phyloP scores from a whole-genome alignment of 2,797 vertebrate species.

The Parauchenoglanis punctatus region DNA sequence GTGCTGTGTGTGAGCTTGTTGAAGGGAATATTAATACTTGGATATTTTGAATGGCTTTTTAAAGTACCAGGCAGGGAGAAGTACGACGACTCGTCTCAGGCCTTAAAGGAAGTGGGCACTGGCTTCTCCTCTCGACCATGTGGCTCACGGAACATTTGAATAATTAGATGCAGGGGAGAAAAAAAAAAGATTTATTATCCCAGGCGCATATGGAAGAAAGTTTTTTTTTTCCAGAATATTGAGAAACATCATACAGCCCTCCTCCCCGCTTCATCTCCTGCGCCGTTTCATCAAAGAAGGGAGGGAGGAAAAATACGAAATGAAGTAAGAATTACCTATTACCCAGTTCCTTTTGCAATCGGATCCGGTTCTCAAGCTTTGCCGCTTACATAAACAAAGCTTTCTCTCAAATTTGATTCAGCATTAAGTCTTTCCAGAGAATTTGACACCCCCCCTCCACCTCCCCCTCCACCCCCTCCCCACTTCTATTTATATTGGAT shows the following conservation, averaged over 20 bases:
- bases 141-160: conserved; percentile 60
- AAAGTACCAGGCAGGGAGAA: conserved; percentile 36
- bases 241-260: conserved; percentile 56
- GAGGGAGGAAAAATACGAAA: conserved; percentile 27
- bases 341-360: conserved; percentile 56
- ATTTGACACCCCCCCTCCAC: too few species aligned
- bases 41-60: conserved; percentile 11
- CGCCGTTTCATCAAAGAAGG: conserved; percentile 16
- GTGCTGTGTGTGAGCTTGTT: conserved; percentile 18
- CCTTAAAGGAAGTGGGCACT: conserved; percentile 46
- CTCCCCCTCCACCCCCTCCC: neutral
- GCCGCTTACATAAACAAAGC: conserved; percentile 60
- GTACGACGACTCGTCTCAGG: conserved; percentile 38
- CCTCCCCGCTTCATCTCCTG: conserved; percentile 16
- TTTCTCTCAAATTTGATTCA: conserved; percentile 58
- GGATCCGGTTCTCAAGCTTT: conserved; percentile 45
- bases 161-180: conserved; percentile 55
- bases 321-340: conserved; percentile 58
- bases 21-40: conserved; percentile 42
- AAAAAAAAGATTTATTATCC: conserved; percentile 56
- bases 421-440: conserved; percentile 55
- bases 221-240: conserved; percentile 43
- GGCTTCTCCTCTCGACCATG: conserved; percentile 50
- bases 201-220: conserved; percentile 42
- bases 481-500: conserved; percentile 56